Evolutionary conservation across 2,888 invertebrate genomes (phyloP).

Genomic region (Tortricodes alternella): DNA sequence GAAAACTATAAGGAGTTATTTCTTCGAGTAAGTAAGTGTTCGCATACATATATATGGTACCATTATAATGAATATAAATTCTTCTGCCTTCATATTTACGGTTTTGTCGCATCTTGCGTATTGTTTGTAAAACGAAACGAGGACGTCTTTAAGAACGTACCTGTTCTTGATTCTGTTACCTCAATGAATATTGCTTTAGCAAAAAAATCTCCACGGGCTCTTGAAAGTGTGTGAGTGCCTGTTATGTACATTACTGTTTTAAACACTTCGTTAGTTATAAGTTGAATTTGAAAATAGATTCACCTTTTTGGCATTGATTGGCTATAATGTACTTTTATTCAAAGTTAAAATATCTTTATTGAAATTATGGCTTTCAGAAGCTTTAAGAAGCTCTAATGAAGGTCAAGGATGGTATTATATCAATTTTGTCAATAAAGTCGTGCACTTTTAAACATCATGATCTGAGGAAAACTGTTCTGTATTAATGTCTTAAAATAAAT

Average conservation of each 20-base stretch:
- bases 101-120: constrained; percentile 51
- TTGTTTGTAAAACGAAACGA: constrained; percentile 58
- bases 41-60: too few species aligned
- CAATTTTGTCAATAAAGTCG: too few species aligned
- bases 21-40: too few species aligned
- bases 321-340: too few species aligned
- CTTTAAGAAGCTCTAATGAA: too few species aligned
- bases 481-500: not conserved
- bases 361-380: too few species aligned
- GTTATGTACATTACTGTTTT: constrained; percentile 12
- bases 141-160: constrained; percentile 58
- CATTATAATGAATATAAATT: not conserved
- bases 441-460: too few species aligned
- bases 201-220: constrained; percentile 26
- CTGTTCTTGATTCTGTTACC: constrained; percentile 53
- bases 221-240: constrained; percentile 6
- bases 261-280: not conserved
- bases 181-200: constrained; percentile 53
- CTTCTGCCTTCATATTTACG: constrained; percentile 34
- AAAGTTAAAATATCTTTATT: too few species aligned
- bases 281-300: constrained; percentile 2
- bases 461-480: too few species aligned
- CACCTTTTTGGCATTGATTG: not conserved
- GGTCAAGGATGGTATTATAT: too few species aligned
- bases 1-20: too few species aligned